Evolutionary conservation across 2,113 vertebrate genomes (phyloP).

Genomic region (Apteryx mantelli): DNA sequence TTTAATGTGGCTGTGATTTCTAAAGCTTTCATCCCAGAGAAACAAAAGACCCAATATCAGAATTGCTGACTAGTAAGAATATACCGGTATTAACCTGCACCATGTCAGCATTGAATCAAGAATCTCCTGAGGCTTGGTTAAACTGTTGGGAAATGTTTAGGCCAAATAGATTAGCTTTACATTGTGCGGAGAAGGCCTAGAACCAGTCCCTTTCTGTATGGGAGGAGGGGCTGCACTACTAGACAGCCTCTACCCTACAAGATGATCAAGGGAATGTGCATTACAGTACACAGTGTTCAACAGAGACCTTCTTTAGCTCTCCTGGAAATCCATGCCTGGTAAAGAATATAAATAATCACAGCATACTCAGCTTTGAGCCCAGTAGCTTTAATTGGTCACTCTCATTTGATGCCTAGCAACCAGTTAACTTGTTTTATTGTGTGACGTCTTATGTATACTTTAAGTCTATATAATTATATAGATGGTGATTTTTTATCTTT

Average conservation of each 20-base stretch:
- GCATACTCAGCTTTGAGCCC: neutral
- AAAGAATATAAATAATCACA: neutral
- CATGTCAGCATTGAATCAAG: rapidly evolving
- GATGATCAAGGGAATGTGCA: neutral
- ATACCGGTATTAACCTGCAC: neutral
- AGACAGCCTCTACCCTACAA: neutral
- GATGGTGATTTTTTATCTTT: neutral
- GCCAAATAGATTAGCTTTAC: neutral
- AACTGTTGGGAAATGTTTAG: neutral
- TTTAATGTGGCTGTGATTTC: neutral
- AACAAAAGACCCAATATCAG: neutral
- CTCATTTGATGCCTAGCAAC: neutral
- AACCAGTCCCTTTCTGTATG: neutral
- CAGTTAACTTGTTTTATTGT: neutral
- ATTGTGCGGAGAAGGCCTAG: neutral
- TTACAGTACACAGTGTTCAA: neutral
- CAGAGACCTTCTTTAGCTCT: neutral
- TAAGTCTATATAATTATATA: neutral
- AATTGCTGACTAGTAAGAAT: neutral
- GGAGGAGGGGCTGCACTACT: neutral
- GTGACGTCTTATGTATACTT: neutral
- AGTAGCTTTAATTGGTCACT: neutral
- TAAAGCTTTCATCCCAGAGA: neutral
- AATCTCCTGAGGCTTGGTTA: neutral
- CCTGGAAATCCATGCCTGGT: neutral